These are phyloP conservation scores for Acromyrmex heyeri DNA, from an alignment of 1,140 invertebrate species.

Conservation along the genomic window DNA sequence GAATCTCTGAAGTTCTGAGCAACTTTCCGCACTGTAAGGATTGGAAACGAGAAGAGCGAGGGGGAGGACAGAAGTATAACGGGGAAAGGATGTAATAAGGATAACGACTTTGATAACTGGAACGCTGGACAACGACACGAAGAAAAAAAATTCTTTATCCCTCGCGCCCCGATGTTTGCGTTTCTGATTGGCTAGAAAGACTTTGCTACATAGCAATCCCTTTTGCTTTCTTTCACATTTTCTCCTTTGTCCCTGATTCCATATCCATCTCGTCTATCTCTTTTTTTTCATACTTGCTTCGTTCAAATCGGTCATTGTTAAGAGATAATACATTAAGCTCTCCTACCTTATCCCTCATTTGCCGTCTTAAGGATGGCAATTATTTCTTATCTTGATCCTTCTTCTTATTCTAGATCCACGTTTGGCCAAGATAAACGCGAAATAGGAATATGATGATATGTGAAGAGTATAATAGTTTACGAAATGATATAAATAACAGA, in stretches of 20 bases:
- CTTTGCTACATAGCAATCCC: slow-evolving; percentile 12
- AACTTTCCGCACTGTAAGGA: slow-evolving; percentile 77
- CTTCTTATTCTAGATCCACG: background rate
- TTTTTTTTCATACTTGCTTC: background rate
- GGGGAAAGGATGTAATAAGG: background rate
- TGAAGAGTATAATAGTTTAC: background rate
- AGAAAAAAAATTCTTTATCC: slow-evolving; percentile 42
- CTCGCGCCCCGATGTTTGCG: slow-evolving; percentile 76
- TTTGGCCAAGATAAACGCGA: background rate
- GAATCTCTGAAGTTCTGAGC: slow-evolving; percentile 77
- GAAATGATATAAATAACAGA: background rate
- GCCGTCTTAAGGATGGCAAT: slow-evolving; percentile 48
- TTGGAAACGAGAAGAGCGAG: background rate
- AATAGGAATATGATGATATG: background rate
- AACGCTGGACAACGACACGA: slow-evolving; percentile 42
- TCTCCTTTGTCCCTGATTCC: background rate
- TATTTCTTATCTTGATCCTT: slow-evolving; percentile 40
- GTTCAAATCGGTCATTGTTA: slow-evolving; percentile 28
- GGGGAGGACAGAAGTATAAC: background rate
- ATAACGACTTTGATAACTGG: slow-evolving; percentile 76
- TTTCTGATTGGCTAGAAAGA: slow-evolving; percentile 76
- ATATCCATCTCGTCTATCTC: background rate
- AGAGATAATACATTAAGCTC: slow-evolving; percentile 30
- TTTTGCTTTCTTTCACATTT: slow-evolving; percentile 4
- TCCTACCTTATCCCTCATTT: background rate